These are phyloP conservation scores for Syngnathus typhle DNA, from an alignment of 2,113 vertebrate species.

Conservation along the genomic window DNA sequence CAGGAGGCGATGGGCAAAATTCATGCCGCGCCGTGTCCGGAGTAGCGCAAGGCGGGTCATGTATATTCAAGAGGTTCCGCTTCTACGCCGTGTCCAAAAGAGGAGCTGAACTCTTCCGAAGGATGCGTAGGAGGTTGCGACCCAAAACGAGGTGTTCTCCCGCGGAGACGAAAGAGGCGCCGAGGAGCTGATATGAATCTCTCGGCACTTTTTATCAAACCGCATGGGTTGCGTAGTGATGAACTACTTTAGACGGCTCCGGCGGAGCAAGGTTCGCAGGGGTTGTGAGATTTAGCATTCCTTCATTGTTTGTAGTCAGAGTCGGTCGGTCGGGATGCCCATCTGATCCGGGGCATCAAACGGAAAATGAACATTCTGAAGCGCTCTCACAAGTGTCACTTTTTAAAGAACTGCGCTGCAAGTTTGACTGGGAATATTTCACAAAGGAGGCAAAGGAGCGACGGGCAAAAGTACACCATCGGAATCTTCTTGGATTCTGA, in stretches of 20 bases:
- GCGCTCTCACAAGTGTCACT: constrained; percentile 1
- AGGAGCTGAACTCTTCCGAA: constrained; percentile 41
- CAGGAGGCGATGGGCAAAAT: constrained; percentile 41
- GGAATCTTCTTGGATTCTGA: no score
- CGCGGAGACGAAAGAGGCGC: background rate
- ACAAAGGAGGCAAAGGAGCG: no score
- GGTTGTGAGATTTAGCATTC: constrained; percentile 42
- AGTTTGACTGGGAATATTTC: background rate
- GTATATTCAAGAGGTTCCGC: constrained; percentile 51
- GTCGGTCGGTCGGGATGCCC: constrained; percentile 33
- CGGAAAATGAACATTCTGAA: background rate
- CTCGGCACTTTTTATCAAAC: constrained; percentile 36
- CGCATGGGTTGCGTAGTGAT: constrained; percentile 19
- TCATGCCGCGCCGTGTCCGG: constrained; percentile 23
- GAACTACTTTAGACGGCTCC: constrained; percentile 30
- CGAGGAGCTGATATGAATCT: constrained; percentile 47
- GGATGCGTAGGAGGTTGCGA: constrained; percentile 27
- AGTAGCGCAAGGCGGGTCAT: constrained; percentile 34
- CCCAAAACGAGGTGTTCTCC: constrained; percentile 35
- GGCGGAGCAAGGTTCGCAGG: constrained; percentile 31
- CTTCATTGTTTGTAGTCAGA: constrained; percentile 40
- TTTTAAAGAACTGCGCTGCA: background rate
- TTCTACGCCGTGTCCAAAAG: constrained; percentile 58
- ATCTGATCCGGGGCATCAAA: constrained; percentile 59
- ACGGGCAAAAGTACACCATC: no score